Percentiles rank a stretch among this genome's conserved stretches.
These are phyloP conservation scores for Suillia variegata DNA, from an alignment of 2,888 invertebrate species.

Conservation along the genomic window DNA sequence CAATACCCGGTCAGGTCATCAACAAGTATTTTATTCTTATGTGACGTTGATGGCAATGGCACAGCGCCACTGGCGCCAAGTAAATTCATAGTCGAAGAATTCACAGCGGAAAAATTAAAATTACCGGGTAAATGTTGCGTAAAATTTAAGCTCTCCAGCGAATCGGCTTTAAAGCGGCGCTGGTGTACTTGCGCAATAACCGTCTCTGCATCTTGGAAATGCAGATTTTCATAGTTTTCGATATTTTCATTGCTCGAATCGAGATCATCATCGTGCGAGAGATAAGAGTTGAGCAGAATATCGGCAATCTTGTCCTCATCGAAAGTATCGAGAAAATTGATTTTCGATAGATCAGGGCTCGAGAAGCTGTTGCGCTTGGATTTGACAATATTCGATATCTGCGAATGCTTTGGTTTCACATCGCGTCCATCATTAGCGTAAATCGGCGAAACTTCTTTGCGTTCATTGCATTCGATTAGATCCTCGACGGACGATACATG, in stretches of 20 bases:
- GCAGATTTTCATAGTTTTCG: conserved; percentile 43
- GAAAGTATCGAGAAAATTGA: conserved; percentile 49
- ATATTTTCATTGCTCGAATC: conserved; percentile 42
- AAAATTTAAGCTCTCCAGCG: conserved; percentile 52
- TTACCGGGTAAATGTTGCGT: conserved; percentile 56
- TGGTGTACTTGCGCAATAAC: conserved; percentile 31
- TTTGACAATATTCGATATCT: conserved; percentile 27
- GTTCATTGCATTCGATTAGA: conserved; percentile 27
- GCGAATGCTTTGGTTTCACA: conserved; percentile 20
- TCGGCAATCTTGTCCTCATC: conserved; percentile 41
- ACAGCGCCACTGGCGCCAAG: conserved; percentile 55
- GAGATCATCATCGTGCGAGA: conserved; percentile 34
- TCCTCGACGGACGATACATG: conserved; percentile 38
- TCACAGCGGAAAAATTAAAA: conserved; percentile 60
- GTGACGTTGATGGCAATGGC: conserved; percentile 30
- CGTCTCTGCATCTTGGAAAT: conserved; percentile 19
- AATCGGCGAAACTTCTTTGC: conserved; percentile 7
- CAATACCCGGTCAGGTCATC: conserved; percentile 60
- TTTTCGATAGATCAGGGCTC: conserved; percentile 59
- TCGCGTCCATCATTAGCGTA: conserved; percentile 28
- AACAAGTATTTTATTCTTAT: conserved; percentile 46
- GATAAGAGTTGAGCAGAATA: conserved; percentile 34
- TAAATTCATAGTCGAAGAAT: conserved; percentile 57
- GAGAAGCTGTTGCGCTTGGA: conserved; percentile 60
- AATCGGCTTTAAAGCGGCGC: conserved; percentile 35